Conservation (phyloP, 37 sponge, comb jelly and placozoan species). For the Agelas oroides region DNA sequence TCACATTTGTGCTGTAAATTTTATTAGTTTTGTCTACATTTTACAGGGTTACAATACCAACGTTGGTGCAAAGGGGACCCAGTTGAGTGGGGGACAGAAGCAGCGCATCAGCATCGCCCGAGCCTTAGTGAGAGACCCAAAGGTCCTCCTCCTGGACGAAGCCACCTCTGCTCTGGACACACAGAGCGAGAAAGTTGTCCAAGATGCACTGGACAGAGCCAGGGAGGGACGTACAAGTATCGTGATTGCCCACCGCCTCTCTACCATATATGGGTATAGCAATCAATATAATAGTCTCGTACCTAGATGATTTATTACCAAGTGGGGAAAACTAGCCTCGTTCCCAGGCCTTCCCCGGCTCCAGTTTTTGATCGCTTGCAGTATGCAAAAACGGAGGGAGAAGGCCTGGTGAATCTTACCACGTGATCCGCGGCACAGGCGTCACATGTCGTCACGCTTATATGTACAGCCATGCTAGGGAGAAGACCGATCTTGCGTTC, state of each 20-base stretch:
- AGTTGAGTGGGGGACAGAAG: slow-evolving; percentile 93
- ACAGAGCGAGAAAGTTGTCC: slow-evolving; percentile 95
- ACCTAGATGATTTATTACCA: too few species aligned
- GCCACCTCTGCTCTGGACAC: slow-evolving; percentile 95
- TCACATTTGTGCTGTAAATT: not conserved
- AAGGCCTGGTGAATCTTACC: too few species aligned
- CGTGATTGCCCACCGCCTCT: slow-evolving; percentile 94
- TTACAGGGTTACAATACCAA: slow-evolving; percentile 90
- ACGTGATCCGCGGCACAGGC: too few species aligned
- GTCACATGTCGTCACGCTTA: too few species aligned
- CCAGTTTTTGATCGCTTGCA: too few species aligned
- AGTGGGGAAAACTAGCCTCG: too few species aligned
- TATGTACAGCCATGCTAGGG: too few species aligned
- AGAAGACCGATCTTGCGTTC: too few species aligned
- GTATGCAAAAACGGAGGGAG: too few species aligned
- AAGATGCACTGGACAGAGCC: slow-evolving; percentile 93
- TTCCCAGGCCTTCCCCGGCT: too few species aligned
- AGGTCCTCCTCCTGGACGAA: slow-evolving; percentile 90
- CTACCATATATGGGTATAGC: slow-evolving; percentile 73
- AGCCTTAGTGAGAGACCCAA: slow-evolving; percentile 88
- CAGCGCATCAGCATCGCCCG: slow-evolving; percentile 92
- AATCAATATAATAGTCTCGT: too few species aligned
- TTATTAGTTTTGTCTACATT: not conserved
- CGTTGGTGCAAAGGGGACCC: slow-evolving; percentile 85
- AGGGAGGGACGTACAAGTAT: slow-evolving; percentile 91